phyloP scores from a whole-genome alignment of 2,797 vertebrate genomes.

The Pangasius djambal region DNA sequence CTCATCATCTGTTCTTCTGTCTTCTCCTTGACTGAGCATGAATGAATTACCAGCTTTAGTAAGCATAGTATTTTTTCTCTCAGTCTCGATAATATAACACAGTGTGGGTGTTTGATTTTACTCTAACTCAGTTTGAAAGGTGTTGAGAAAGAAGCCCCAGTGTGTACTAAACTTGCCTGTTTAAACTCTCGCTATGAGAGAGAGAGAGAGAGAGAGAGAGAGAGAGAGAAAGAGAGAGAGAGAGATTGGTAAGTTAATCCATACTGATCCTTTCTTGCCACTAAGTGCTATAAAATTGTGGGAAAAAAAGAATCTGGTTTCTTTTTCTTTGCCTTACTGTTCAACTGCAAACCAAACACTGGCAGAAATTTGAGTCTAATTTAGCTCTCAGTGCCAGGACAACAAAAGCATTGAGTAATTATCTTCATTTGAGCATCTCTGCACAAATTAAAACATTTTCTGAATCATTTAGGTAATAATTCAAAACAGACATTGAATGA shows the following conservation, averaged over 20 bases:
- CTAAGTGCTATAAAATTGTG: slow-evolving; percentile 15
- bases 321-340: background rate
- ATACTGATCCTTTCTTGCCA: background rate
- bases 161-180: background rate
- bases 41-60: slow-evolving; percentile 18
- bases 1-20: slow-evolving; percentile 1
- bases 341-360: slow-evolving; percentile 23
- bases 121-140: background rate
- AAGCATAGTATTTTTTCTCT: slow-evolving; percentile 15
- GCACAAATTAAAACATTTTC: slow-evolving; percentile 63
- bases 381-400: slow-evolving; percentile 45
- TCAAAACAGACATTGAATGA: slow-evolving; percentile 38
- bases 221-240: background rate
- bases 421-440: slow-evolving; percentile 37
- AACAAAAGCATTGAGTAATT: slow-evolving; percentile 49
- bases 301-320: background rate
- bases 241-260: background rate
- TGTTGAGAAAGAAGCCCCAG: slow-evolving; percentile 2
- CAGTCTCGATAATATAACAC: background rate
- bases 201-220: background rate
- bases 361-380: slow-evolving; percentile 62
- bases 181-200: slow-evolving; percentile 13
- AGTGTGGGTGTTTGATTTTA: slow-evolving; percentile 10
- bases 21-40: slow-evolving; percentile 23
- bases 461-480: slow-evolving; percentile 61